Evolutionary conservation across 2,113 vertebrate species (phyloP).

Genomic region (Passerina amoena): DNA sequence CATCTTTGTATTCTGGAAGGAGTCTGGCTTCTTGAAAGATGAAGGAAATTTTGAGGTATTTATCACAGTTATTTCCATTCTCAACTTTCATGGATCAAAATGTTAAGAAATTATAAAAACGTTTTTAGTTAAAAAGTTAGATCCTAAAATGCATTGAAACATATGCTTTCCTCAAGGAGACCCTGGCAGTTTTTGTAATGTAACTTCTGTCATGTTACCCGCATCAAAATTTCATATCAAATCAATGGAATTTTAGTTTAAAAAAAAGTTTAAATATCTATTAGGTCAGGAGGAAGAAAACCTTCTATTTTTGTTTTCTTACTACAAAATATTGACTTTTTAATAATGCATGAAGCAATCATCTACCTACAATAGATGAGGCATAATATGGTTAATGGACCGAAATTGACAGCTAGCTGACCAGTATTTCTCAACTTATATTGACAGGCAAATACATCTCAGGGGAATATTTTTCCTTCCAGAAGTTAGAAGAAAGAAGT

Average conservation of each 20-base stretch:
- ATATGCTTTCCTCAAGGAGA: accelerated
- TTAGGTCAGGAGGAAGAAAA: neutral
- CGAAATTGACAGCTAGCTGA: neutral
- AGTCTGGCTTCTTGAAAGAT: neutral
- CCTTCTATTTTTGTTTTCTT: neutral
- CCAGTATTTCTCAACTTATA: neutral
- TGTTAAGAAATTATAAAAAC: neutral
- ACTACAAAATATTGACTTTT: neutral
- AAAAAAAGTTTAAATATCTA: neutral
- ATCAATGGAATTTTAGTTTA: neutral
- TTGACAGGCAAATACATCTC: neutral
- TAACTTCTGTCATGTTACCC: neutral
- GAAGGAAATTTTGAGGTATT: neutral
- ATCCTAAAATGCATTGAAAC: neutral
- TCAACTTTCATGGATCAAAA: neutral
- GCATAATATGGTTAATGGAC: neutral
- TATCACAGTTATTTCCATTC: neutral
- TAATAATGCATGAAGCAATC: neutral
- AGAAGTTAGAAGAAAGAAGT: neutral
- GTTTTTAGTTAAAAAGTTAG: neutral
- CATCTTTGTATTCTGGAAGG: neutral
- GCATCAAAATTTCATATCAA: neutral
- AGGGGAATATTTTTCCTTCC: neutral
- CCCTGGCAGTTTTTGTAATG: neutral
- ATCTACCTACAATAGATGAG: neutral